These are phyloP conservation scores for Eupeodes luniger DNA, from an alignment of 2,888 invertebrate species.

Conservation along the genomic window DNA sequence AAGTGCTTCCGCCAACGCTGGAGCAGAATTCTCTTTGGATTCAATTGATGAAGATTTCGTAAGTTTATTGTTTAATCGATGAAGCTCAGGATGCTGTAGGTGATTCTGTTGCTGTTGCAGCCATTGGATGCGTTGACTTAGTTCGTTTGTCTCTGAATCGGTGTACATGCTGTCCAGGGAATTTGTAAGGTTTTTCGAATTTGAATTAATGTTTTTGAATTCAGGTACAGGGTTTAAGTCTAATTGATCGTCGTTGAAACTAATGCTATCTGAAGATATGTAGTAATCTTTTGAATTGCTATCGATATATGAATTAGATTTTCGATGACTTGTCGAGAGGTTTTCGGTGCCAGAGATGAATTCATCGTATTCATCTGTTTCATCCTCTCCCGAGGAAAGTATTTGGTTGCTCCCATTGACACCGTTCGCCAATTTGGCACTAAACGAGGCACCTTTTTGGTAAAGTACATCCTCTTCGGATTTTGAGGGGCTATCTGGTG, in stretches of 20 bases:
- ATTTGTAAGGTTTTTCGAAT: conserved; percentile 62
- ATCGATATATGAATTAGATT: conserved; percentile 72
- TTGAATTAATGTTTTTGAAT: conserved; percentile 73
- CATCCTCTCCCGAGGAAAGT: conserved; percentile 61
- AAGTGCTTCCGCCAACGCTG: conserved; percentile 25
- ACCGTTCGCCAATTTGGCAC: conserved; percentile 87
- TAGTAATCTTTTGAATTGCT: conserved; percentile 83
- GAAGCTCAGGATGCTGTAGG: conserved; percentile 36
- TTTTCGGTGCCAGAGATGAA: conserved; percentile 56
- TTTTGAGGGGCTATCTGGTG: conserved; percentile 86
- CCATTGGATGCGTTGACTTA: conserved; percentile 58
- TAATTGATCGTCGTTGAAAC: conserved; percentile 79
- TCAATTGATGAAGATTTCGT: conserved; percentile 21
- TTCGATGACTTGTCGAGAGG: conserved; percentile 48
- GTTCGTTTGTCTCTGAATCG: conserved; percentile 56
- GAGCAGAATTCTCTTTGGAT: conserved; percentile 25
- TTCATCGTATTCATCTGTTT: conserved; percentile 77
- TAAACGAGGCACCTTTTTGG: conserved; percentile 91
- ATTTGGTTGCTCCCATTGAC: conserved; percentile 77
- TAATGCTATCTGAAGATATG: conserved; percentile 83
- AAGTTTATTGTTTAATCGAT: conserved; percentile 46
- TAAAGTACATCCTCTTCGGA: conserved; percentile 89
- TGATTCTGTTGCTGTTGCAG: conserved; percentile 46
- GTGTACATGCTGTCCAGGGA: conserved; percentile 46
- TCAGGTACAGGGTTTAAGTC: conserved; percentile 78